Evolutionary conservation across 2,797 vertebrate species (phyloP).

Genomic region (Sebastes taczanowskii): DNA sequence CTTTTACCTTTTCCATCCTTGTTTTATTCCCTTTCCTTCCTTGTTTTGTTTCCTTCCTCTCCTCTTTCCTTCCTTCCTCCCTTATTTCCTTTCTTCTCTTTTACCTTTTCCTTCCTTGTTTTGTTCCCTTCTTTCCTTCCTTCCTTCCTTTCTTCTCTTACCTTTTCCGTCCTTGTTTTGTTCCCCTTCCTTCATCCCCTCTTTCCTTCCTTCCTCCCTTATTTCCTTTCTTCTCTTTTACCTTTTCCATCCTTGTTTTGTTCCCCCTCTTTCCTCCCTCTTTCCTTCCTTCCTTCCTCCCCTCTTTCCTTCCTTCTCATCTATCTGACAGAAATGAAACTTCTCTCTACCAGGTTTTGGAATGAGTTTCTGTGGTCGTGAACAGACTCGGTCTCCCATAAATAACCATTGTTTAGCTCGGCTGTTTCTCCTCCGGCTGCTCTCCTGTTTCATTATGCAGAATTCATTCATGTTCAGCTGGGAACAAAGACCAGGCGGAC

Average conservation of each 20-base stretch:
- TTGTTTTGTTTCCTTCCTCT: no score
- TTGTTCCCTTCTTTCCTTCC: not conserved
- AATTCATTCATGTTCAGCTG: conserved; percentile 58
- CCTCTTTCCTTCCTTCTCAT: not conserved
- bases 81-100: not conserved
- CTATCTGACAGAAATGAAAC: not conserved
- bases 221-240: no score
- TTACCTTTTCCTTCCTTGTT: not conserved
- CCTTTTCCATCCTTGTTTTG: no score
- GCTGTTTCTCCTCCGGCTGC: conserved; percentile 1
- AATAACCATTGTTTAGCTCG: not conserved
- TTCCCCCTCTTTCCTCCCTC: not conserved
- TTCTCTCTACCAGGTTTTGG: no score
- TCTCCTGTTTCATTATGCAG: conserved; percentile 38
- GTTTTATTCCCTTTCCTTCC: no score
- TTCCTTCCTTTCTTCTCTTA: no score
- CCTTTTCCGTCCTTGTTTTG: no score
- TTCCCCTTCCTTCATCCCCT: not conserved
- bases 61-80: no score
- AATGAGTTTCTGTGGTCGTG: not conserved
- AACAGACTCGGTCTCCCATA: not conserved
- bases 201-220: not conserved
- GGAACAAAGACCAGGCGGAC: conserved; percentile 41
- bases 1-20: no score
- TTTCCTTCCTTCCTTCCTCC: no score